Evolutionary conservation across 2,113 vertebrate species (phyloP).

Genomic region (Nycticryphes semicollaris): DNA sequence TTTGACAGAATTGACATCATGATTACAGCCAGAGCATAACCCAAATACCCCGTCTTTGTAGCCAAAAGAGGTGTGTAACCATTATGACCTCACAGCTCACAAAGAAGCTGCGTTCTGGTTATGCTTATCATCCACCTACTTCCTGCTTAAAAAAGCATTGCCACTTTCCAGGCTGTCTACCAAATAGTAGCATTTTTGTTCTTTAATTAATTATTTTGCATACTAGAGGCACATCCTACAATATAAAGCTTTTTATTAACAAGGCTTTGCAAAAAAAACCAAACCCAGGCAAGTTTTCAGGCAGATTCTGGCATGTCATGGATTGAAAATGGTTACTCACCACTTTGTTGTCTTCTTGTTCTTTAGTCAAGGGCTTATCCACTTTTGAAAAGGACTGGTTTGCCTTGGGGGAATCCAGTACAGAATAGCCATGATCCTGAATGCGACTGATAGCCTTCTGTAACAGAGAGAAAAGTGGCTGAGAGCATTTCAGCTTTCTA

Average conservation of each 20-base stretch:
- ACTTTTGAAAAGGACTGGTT: not conserved
- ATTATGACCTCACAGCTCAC: not conserved
- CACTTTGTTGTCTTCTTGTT: slow-evolving; percentile 8
- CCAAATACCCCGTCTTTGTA: not conserved
- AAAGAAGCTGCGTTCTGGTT: not conserved
- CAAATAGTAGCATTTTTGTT: not conserved
- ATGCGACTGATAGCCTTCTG: not conserved
- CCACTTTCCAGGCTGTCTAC: not conserved
- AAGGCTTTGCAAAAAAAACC: not conserved
- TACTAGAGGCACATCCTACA: not conserved
- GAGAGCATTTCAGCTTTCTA: not conserved
- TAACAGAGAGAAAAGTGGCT: not conserved
- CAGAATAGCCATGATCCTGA: not conserved
- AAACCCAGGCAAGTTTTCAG: not conserved
- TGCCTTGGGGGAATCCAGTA: not conserved
- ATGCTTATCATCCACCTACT: not conserved
- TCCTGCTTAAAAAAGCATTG: not conserved
- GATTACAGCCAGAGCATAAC: not conserved
- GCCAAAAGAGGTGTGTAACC: not conserved
- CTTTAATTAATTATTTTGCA: not conserved
- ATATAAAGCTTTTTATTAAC: not conserved
- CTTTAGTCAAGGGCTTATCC: slow-evolving; percentile 1
- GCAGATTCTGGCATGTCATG: not conserved
- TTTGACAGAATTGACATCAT: not conserved
- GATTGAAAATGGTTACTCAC: slow-evolving; percentile 1